Base-by-base conservation (phyloP, 2,888 invertebrate species). In the Ectemnius cavifrons region DNA sequence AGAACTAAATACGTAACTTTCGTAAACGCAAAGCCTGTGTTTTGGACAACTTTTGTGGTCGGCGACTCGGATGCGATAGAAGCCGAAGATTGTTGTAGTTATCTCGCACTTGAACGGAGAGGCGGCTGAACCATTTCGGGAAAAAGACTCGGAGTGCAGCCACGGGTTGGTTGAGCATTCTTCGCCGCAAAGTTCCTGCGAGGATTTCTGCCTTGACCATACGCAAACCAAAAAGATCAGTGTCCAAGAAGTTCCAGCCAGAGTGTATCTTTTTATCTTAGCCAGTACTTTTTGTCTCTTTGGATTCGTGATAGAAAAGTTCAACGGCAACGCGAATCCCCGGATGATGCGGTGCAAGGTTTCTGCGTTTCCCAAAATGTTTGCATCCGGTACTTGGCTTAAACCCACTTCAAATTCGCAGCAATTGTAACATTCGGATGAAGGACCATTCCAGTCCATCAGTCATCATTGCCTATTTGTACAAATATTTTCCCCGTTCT, bases 131-230 rank as follows among this genome's bases (percentile, higher is more conserved):
- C 8, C 37, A 37, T 8, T 11, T 37, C 8, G 37, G 2, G 37
- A 8, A 37, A 11, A 52, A 52, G 13, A 14, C 52, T 11, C 52
- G 8, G 2, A 37, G 37, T 37, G 2, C 37, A 8, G 37, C 52
- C 52, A 52, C 4, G n/a, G 52, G 16, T 11, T 52, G 16, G n/a
- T 52, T 52, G 5, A 4, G 13, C 52, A 4, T 14, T 2, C 52
- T 63, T 52, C 63, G 63, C 20, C 23, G 63, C 6, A 37, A 63
- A 63, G 23, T 63, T 63, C 63, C 14, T 8, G 63, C 63, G n/a
- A 23, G 52, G 49, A 63, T 63, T 63, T 64, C 64, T 64, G 18
- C 23, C 56, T 8, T 66, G 59, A 66, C 52, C 58, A 47, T 37
- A 37, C 27, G 52, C n/a, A 46, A 23, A 59, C 23, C 47, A 23